Evolutionary conservation across 2,797 vertebrate species (phyloP).

Genomic region (Pseudomugil gertrudae): DNA sequence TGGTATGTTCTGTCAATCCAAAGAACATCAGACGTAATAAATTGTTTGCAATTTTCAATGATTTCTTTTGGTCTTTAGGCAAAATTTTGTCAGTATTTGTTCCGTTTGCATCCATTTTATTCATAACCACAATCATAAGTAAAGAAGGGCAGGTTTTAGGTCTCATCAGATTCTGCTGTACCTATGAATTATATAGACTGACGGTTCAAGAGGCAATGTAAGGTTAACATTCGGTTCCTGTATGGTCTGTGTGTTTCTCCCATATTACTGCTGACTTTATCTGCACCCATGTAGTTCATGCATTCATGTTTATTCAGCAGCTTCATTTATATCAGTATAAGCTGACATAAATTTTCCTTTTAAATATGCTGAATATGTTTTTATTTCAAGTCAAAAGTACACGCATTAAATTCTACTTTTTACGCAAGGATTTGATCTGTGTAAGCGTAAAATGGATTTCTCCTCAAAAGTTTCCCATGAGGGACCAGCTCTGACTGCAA

Average conservation of each 20-base stretch:
- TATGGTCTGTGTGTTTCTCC: background rate
- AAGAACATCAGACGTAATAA: constrained; percentile 55
- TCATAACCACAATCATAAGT: constrained; percentile 25
- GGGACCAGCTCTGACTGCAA: constrained; percentile 27
- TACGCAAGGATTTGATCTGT: constrained; percentile 30
- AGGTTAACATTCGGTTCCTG: background rate
- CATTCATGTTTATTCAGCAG: background rate
- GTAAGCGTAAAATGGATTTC: constrained; percentile 48
- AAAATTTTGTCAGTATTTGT: constrained; percentile 55
- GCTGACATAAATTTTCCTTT: too few relatives aligned
- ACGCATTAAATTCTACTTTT: constrained; percentile 27
- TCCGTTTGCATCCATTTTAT: constrained; percentile 14
- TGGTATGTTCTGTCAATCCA: constrained; percentile 40
- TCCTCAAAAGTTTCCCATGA: constrained; percentile 42
- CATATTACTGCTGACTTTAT: too few relatives aligned
- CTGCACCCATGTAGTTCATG: background rate
- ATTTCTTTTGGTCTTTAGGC: constrained; percentile 42
- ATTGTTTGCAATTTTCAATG: constrained; percentile 55
- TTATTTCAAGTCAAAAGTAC: constrained; percentile 31
- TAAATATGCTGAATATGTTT: too few relatives aligned
- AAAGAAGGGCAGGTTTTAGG: constrained; percentile 14
- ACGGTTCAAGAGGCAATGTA: background rate
- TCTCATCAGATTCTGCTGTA: background rate
- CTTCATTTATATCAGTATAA: too few relatives aligned
- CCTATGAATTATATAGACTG: constrained; percentile 17